Conservation (phyloP, 35 echinoderm and acorn worm genomes). For the Holothuria glaberrima region DNA sequence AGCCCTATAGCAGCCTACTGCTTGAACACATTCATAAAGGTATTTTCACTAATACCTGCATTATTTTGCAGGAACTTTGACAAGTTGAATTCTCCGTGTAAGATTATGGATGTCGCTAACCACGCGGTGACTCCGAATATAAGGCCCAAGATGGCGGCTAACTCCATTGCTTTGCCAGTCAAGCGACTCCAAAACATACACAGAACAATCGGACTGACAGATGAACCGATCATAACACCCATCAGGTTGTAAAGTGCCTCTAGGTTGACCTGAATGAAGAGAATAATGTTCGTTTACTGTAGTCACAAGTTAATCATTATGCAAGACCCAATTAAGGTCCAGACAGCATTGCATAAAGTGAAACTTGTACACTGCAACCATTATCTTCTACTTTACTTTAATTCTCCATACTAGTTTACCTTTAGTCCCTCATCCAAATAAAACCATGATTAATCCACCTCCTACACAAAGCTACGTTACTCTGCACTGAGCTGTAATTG, state of each 20-base stretch:
- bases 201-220: slow-evolving; percentile 80
- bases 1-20: too few relatives aligned
- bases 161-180: slow-evolving; percentile 80
- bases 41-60: slow-evolving; percentile 24
- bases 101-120: slow-evolving; percentile 57
- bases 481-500: too few relatives aligned
- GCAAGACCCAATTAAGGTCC: too few relatives aligned
- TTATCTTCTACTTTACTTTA: too few relatives aligned
- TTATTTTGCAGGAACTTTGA: slow-evolving; percentile 49
- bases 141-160: slow-evolving; percentile 74
- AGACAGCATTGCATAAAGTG: too few relatives aligned
- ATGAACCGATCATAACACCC: slow-evolving; percentile 92
- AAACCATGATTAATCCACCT: too few relatives aligned
- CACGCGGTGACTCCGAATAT: slow-evolving; percentile 71
- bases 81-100: slow-evolving; percentile 58
- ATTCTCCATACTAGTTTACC: too few relatives aligned
- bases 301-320: too few relatives aligned
- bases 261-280: slow-evolving; percentile 71
- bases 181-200: slow-evolving; percentile 83
- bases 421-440: too few relatives aligned
- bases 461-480: too few relatives aligned
- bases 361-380: too few relatives aligned
- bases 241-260: slow-evolving; percentile 84
- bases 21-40: too few relatives aligned
- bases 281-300: neutral